phyloP scores from a whole-genome alignment of 2,888 invertebrate species.

The Tetanocera ferruginea region DNA sequence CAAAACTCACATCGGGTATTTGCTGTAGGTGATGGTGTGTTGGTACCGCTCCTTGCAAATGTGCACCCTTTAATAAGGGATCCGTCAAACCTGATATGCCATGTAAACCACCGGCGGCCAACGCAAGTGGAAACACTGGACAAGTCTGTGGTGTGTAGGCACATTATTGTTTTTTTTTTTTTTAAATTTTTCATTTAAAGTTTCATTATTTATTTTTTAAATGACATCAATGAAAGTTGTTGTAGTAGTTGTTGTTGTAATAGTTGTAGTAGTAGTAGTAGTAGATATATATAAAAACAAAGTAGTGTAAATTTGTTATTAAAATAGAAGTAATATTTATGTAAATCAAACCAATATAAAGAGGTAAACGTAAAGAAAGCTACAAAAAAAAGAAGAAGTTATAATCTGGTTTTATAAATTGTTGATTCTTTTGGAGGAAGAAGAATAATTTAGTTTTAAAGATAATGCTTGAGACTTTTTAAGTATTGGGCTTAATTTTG shows the following conservation, averaged over 20 bases:
- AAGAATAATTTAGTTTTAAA: no score
- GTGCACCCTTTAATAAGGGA: constrained; percentile 71
- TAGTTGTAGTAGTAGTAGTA: constrained; percentile 36
- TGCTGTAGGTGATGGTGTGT: constrained; percentile 70
- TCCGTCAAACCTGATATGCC: constrained; percentile 71
- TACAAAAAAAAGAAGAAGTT: constrained; percentile 14
- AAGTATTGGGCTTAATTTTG: neutral
- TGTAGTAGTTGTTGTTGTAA: constrained; percentile 22
- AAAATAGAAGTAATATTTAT: constrained; percentile 22
- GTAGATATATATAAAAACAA: constrained; percentile 36
- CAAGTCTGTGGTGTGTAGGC: constrained; percentile 65
- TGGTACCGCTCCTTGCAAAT: constrained; percentile 70
- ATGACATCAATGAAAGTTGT: constrained; percentile 21
- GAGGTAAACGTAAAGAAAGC: constrained; percentile 24
- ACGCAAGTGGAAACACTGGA: constrained; percentile 71
- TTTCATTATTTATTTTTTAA: constrained; percentile 41
- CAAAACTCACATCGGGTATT: constrained; percentile 71
- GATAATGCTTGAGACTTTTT: neutral
- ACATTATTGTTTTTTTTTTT: constrained; percentile 29
- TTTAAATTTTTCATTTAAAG: neutral
- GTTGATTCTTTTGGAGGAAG: no score
- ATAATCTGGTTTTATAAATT: neutral
- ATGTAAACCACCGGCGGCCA: constrained; percentile 71
- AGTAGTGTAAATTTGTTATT: constrained; percentile 41
- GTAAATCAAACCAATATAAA: constrained; percentile 26